Evolutionary conservation across 2,888 invertebrate genomes (phyloP).

Genomic region (Drosophila merina): DNA sequence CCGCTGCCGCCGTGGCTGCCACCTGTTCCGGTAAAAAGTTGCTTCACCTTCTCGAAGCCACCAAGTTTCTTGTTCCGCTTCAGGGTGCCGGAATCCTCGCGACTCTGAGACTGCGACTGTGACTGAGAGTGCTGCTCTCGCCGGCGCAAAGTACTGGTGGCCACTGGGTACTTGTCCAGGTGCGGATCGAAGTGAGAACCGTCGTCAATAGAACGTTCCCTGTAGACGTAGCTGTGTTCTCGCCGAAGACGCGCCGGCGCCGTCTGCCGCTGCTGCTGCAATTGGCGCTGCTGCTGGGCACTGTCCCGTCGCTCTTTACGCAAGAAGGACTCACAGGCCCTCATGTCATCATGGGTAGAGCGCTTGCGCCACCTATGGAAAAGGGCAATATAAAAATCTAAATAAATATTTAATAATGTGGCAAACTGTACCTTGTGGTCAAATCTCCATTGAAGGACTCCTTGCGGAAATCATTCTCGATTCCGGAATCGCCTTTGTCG

Average conservation of each 20-base stretch:
- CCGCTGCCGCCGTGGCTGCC: conserved; percentile 85
- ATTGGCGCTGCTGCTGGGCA: conserved; percentile 86
- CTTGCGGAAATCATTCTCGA: conserved; percentile 91
- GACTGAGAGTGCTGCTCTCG: conserved; percentile 66
- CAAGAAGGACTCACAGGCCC: conserved; percentile 88
- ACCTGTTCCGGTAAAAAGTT: conserved; percentile 88
- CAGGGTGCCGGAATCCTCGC: conserved; percentile 74
- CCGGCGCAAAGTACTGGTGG: conserved; percentile 81
- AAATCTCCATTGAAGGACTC: conserved; percentile 87
- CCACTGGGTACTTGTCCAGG: conserved; percentile 86
- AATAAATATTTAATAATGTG: not conserved
- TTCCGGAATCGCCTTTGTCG: conserved; percentile 89
- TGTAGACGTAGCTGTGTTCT: conserved; percentile 85
- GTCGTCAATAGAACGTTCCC: conserved; percentile 87
- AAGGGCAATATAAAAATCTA: not conserved
- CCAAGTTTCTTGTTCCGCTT: conserved; percentile 87
- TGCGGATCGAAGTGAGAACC: conserved; percentile 88
- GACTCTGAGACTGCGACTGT: conserved; percentile 25
- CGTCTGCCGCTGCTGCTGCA: conserved; percentile 64
- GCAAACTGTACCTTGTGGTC: conserved; percentile 74
- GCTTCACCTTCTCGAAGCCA: conserved; percentile 91
- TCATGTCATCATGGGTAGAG: conserved; percentile 88
- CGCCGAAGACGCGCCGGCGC: conserved; percentile 79
- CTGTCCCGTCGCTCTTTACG: conserved; percentile 90
- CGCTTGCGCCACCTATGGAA: conserved; percentile 83